phyloP scores from a whole-genome alignment of 2,888 invertebrate genomes.

The Lumbricus terrestris region DNA sequence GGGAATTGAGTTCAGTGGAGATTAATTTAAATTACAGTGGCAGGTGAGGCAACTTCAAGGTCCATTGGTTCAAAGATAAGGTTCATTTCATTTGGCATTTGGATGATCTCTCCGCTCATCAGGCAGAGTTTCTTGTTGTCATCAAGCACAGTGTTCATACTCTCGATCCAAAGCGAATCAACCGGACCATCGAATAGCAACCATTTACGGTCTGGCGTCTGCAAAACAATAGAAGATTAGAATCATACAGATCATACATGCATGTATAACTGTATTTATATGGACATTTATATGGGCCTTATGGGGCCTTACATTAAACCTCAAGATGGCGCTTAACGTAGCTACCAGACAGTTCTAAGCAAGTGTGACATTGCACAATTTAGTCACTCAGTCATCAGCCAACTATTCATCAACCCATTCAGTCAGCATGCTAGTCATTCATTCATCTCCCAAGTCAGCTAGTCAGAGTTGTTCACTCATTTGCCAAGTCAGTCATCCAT shows the following conservation, averaged over 20 bases:
- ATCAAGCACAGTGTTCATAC: constrained; percentile 61
- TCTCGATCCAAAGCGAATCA: constrained; percentile 61
- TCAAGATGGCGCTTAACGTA: too few relatives aligned
- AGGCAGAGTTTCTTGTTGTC: constrained; percentile 68
- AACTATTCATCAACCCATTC: background rate
- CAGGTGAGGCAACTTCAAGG: constrained; percentile 63
- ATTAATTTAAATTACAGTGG: constrained; percentile 24
- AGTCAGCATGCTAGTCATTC: too few relatives aligned
- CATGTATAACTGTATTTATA: too few relatives aligned
- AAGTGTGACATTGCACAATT: too few relatives aligned
- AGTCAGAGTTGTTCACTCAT: too few relatives aligned
- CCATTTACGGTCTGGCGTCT: constrained; percentile 71
- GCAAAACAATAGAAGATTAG: background rate
- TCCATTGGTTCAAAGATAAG: constrained; percentile 91
- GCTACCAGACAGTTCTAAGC: too few relatives aligned
- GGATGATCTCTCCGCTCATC: constrained; percentile 94
- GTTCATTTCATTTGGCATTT: constrained; percentile 88
- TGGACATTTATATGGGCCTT: too few relatives aligned
- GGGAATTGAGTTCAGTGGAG: background rate
- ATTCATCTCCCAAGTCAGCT: too few relatives aligned
- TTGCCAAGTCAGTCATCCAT: too few relatives aligned
- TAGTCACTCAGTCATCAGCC: background rate
- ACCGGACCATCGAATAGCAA: constrained; percentile 61
- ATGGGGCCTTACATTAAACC: too few relatives aligned
- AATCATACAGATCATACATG: background rate